phyloP scores from a whole-genome alignment of 2,113 vertebrate genomes.

The Gadus chalcogrammus region DNA sequence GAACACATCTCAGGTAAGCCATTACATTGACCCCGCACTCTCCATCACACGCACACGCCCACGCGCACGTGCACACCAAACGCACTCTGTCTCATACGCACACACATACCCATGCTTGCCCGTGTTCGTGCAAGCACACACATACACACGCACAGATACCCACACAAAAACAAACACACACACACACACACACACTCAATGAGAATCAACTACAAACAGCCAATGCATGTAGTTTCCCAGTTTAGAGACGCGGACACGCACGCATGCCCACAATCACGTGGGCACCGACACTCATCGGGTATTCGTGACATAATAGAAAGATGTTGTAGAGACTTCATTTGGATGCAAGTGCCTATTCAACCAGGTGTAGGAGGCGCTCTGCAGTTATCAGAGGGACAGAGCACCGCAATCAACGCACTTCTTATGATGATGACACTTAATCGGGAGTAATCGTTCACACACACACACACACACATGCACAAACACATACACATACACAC shows the following conservation, averaged over 20 bases:
- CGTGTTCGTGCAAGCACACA: slow-evolving; percentile 70
- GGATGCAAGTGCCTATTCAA: no score
- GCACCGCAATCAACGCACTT: no score
- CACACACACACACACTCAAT: neutral
- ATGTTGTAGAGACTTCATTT: no score
- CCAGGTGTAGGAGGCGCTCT: no score
- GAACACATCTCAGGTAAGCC: slow-evolving; percentile 23
- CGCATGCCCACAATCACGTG: slow-evolving; percentile 62
- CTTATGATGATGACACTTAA: no score
- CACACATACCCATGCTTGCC: neutral
- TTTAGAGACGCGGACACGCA: slow-evolving; percentile 61
- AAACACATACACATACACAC: no score
- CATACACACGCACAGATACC: neutral
- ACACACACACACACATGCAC: no score
- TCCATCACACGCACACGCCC: neutral
- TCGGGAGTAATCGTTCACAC: no score
- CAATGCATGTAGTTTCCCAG: neutral
- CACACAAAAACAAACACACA: no score
- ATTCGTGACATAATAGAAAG: no score
- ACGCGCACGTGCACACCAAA: neutral
- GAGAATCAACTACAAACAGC: no score
- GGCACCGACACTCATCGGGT: slow-evolving; percentile 62
- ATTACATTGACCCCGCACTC: neutral
- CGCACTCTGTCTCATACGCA: neutral
- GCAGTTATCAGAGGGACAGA: no score